A percentile compares a stretch with the other conserved stretches of the same genome.
Evolutionary conservation across 2,113 vertebrate species (phyloP).

Genomic region (Pseudopodoces humilis): DNA sequence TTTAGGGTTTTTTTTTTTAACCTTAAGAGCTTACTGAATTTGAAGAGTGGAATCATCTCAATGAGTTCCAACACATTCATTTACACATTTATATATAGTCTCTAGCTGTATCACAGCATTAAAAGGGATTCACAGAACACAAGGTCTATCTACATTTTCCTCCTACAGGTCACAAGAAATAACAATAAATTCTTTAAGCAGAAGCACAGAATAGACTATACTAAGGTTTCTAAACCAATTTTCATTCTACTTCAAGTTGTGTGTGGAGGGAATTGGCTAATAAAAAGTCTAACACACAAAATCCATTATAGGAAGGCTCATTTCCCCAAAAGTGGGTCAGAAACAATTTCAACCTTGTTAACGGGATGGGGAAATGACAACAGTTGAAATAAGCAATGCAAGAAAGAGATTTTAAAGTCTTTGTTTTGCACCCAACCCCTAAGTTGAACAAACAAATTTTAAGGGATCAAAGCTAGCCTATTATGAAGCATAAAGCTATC

Average conservation of each 20-base stretch:
- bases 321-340: conserved; percentile 53
- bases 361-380: neutral
- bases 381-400: conserved; percentile 16
- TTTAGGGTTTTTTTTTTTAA: neutral
- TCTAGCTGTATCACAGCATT: neutral
- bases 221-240: conserved; percentile 51
- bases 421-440: conserved; percentile 36
- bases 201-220: neutral
- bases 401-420: conserved; percentile 16
- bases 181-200: neutral
- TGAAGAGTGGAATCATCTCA: neutral
- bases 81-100: neutral
- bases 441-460: conserved; percentile 41
- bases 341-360: conserved; percentile 48
- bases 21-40: neutral
- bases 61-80: neutral
- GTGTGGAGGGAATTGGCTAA: conserved; percentile 58
- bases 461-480: conserved; percentile 56
- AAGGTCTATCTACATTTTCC: neutral
- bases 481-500: conserved; percentile 49
- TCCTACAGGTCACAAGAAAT: neutral
- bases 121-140: neutral
- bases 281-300: conserved; percentile 56
- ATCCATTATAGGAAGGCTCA: conserved; percentile 55
- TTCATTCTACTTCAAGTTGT: conserved; percentile 23